phyloP scores from a whole-genome alignment of 2,888 invertebrate genomes.

The Luperina testacea region DNA sequence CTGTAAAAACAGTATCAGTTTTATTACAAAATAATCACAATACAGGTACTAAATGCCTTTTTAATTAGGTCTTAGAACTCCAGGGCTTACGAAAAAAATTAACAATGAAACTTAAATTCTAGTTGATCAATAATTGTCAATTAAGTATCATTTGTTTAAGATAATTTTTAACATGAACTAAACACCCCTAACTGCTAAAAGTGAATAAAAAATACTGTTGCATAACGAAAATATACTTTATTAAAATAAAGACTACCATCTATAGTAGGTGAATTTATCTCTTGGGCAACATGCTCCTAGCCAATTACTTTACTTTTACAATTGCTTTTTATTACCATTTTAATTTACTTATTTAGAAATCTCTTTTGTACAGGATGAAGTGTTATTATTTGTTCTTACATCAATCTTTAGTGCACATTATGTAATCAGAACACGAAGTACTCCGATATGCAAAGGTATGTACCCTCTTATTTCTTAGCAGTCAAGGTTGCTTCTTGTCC shows the following conservation, averaged over 20 bases:
- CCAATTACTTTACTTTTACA: not conserved
- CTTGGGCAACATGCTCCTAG: not conserved
- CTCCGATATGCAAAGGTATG: conserved; percentile 62
- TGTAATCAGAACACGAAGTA: conserved; percentile 41
- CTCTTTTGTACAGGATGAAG: conserved; percentile 27
- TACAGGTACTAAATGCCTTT: conserved; percentile 12
- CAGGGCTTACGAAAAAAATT: not conserved
- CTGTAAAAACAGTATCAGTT: conserved; percentile 3
- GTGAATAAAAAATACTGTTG: conserved; percentile 31
- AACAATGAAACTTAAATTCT: conserved; percentile 25
- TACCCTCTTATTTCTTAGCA: conserved; percentile 4
- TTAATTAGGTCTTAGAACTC: conserved; percentile 4
- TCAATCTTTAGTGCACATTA: conserved; percentile 12
- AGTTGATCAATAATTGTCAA: conserved; percentile 8
- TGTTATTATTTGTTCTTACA: conserved; percentile 35
- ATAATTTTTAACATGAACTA: not conserved
- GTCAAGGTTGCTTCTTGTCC: conserved; percentile 44
- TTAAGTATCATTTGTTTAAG: not conserved
- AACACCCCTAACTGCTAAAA: not conserved
- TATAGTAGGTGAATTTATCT: conserved; percentile 13
- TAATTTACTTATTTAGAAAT: conserved; percentile 17
- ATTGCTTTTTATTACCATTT: conserved; percentile 7
- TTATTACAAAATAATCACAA: conserved; percentile 31
- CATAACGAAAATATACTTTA: conserved; percentile 14
- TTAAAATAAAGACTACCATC: conserved; percentile 6